Evolutionary conservation across 1,140 invertebrate genomes (phyloP), one percentile per base, ranked within the genome.

Genomic region (Dinoponera quadriceps): DNA sequence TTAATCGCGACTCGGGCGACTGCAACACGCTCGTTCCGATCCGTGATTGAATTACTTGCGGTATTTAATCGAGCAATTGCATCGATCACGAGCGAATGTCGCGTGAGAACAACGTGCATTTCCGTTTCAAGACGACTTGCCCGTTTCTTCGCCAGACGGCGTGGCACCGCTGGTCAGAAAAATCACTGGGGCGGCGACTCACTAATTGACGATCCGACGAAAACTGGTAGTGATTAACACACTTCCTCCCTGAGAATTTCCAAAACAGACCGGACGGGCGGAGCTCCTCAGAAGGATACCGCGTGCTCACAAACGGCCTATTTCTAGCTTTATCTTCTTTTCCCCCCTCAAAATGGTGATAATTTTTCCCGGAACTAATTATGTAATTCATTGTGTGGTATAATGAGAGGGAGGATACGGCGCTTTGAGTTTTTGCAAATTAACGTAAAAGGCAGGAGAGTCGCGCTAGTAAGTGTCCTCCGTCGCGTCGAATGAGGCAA

Each of bases 171-270:
- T 44, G 60, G 55, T 62, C 54, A 82, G 54, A 84, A 84, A 82
- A 87, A 71, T 65, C n/a, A 25, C n/a, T 74, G 77, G 33, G 90
- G 83, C 80, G 83, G 80, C 82, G 80, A 80, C 83, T 83, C 44
- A 13, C 85, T 91, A 91, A 91, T 91, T 91, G 90, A 91, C 74
- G 89, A 87, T 74, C 86, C 87, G 90, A 91, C 89, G 91, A 91
- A 91, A 91, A 84, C 73, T 63, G 74, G 59, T 55, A 66, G 20
- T 87, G 65, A 90, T 90, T 88, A 90, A 89, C 84, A 86, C 33
- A 78, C 75, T 90, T 90, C 85, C 89, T 91, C 78, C 20, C 75
- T 20, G 48, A 27, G 60, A 27, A 69, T 33, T 69, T 57, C 0
- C 25, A 55, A 78, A 57, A 18, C 18, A 22, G 48, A 22, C 20